These are phyloP conservation scores for Aspidoscelis tigris DNA, from an alignment of 2,113 vertebrate species.

Conservation along the genomic window DNA sequence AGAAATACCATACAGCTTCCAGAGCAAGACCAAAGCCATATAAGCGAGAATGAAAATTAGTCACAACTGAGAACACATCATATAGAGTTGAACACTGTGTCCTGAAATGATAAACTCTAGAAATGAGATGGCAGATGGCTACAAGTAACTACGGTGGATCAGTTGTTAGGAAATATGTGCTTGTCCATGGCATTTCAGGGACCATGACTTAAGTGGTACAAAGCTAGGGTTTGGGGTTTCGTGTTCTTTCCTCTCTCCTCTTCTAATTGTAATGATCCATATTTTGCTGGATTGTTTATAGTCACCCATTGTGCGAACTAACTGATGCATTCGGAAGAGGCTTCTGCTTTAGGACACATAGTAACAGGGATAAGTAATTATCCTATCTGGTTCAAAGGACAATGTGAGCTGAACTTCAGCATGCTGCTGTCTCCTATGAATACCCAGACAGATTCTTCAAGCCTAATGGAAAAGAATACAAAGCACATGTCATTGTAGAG, in stretches of 20 bases:
- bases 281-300: background rate
- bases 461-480: background rate
- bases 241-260: background rate
- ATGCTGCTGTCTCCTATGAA: background rate
- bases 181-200: background rate
- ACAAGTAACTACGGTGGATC: background rate
- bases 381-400: background rate
- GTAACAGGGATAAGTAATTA: background rate
- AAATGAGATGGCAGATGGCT: background rate
- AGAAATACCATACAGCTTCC: background rate
- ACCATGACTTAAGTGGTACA: too few species aligned
- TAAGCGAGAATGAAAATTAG: background rate
- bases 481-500: background rate
- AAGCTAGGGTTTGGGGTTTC: background rate
- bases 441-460: background rate
- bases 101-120: background rate
- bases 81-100: background rate
- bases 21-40: background rate
- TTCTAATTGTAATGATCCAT: background rate
- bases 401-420: background rate
- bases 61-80: background rate
- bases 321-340: background rate
- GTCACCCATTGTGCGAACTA: background rate
- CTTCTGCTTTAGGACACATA: background rate
- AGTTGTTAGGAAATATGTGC: background rate